A percentile compares a stretch with the other conserved stretches of the same genome.
These are phyloP conservation scores for Samia ricini DNA, from an alignment of 1,140 invertebrate species.

Conservation along the genomic window DNA sequence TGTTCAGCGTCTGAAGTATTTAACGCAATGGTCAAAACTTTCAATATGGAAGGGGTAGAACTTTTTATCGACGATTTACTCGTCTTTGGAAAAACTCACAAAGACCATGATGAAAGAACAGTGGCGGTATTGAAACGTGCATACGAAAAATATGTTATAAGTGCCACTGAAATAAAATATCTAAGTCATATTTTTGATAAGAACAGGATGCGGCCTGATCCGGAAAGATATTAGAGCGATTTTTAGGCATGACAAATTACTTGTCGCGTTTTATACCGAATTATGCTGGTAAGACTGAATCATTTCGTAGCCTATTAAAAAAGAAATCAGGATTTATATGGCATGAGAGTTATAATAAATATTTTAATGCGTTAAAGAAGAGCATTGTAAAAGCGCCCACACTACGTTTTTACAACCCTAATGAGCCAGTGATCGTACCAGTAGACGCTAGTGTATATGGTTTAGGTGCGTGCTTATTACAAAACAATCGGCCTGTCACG, in stretches of 20 bases:
- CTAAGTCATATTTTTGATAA: slow-evolving; percentile 2
- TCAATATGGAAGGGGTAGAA: slow-evolving; percentile 20
- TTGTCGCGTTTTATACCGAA: background rate
- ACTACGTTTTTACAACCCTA: no score
- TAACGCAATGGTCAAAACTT: slow-evolving; percentile 13
- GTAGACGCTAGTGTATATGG: background rate
- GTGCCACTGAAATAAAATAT: slow-evolving; percentile 39
- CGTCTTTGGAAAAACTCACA: slow-evolving; percentile 31
- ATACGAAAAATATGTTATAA: slow-evolving; percentile 28
- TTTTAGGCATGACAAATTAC: background rate
- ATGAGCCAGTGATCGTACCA: no score
- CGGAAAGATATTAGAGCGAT: background rate
- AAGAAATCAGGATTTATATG: background rate
- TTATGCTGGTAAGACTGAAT: background rate
- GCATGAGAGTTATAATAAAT: background rate
- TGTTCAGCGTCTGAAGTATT: slow-evolving; percentile 17
- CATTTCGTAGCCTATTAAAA: background rate
- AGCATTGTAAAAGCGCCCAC: no score
- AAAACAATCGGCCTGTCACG: no score
- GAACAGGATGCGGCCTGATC: background rate
- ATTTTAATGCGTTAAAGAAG: no score
- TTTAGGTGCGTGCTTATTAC: no score
- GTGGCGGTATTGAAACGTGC: slow-evolving; percentile 27
- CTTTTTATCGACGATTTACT: slow-evolving; percentile 55
- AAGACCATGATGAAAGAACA: slow-evolving; percentile 33